These are phyloP conservation scores for Onychorhynchus coronatus DNA, from an alignment of 2,113 vertebrate genomes.

Conservation along the genomic window DNA sequence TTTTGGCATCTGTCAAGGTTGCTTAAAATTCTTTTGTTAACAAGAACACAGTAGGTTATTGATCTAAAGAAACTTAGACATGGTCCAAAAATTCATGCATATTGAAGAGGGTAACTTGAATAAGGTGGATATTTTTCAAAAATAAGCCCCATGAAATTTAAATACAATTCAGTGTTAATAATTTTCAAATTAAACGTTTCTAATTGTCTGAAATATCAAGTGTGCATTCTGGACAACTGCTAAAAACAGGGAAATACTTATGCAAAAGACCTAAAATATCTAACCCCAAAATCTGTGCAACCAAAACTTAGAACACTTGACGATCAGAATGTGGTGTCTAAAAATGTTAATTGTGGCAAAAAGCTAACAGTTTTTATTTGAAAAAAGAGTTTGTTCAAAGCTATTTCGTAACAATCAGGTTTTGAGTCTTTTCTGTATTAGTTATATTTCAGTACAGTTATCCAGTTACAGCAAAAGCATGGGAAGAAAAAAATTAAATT, in stretches of 20 bases:
- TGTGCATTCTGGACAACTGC: neutral
- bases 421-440: neutral
- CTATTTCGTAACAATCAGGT: neutral
- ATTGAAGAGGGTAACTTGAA: neutral
- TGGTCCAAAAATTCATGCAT: neutral
- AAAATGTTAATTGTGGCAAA: neutral
- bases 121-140: neutral
- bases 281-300: neutral
- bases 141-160: neutral
- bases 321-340: neutral
- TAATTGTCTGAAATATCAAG: neutral
- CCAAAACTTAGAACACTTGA: neutral
- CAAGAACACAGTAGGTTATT: neutral
- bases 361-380: neutral
- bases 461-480: neutral
- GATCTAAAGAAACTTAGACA: neutral
- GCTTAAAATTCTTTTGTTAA: neutral
- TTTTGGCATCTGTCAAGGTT: neutral
- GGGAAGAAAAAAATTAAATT: neutral
- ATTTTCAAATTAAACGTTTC: neutral
- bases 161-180: neutral
- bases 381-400: neutral
- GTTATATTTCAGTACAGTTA: neutral
- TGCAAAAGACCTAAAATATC: neutral
- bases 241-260: neutral